phyloP scores from a whole-genome alignment of 2,888 invertebrate species.

The Dioctria linearis region DNA sequence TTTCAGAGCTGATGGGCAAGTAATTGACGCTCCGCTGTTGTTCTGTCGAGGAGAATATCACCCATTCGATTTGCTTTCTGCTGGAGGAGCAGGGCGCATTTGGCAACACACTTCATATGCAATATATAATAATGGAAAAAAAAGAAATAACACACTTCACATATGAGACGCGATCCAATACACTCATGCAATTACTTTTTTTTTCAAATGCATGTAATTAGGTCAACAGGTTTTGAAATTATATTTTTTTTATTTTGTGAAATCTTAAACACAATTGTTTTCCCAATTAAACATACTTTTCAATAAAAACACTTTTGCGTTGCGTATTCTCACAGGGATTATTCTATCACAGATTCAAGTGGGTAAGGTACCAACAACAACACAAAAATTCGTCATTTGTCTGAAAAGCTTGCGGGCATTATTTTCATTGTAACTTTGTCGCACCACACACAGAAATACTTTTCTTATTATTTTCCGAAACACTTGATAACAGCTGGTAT shows the following conservation, averaged over 20 bases:
- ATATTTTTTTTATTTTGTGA: conserved; percentile 19
- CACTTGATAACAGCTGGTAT: neutral
- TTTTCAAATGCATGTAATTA: conserved; percentile 69
- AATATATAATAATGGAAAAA: neutral
- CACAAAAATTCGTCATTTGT: neutral
- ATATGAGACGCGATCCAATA: conserved; percentile 24
- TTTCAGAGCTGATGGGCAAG: conserved; percentile 24
- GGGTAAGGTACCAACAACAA: neutral
- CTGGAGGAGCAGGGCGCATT: conserved; percentile 36
- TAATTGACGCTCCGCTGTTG: conserved; percentile 22
- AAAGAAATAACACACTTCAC: conserved; percentile 1
- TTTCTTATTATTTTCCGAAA: neutral
- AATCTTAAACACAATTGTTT: conserved; percentile 36
- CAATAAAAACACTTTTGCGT: conserved; percentile 4
- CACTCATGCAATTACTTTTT: conserved; percentile 61
- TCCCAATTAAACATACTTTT: neutral
- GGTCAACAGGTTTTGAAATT: conserved; percentile 71
- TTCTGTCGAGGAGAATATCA: conserved; percentile 12
- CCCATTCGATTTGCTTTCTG: conserved; percentile 29
- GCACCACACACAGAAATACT: neutral
- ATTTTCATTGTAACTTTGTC: neutral
- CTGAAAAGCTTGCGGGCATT: neutral
- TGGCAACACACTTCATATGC: conserved; percentile 48
- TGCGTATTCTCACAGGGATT: neutral
- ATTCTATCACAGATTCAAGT: conserved; percentile 24